Percentiles rank a stretch among this genome's conserved stretches.
Conservation (phyloP, 2,797 vertebrate species). For the Labroides dimidiatus region DNA sequence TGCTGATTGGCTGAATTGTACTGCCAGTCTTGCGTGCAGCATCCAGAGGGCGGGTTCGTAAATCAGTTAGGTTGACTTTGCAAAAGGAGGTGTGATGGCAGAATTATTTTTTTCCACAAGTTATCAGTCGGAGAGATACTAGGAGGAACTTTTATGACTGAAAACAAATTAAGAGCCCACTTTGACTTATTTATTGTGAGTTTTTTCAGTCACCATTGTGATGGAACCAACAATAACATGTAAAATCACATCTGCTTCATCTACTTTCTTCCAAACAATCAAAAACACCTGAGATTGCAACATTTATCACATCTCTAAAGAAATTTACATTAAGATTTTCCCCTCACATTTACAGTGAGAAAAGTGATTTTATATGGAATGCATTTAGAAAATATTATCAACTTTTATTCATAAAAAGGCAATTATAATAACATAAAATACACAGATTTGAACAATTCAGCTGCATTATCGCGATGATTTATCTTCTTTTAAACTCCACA, state of each 20-base stretch:
- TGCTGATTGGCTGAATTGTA: slow-evolving; percentile 53
- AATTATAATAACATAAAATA: neutral
- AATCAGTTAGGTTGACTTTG: slow-evolving; percentile 78
- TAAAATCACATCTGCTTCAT: neutral
- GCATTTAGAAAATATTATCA: neutral
- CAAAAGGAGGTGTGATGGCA: slow-evolving; percentile 39
- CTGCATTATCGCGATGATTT: neutral
- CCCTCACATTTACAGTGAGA: neutral
- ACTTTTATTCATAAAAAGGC: neutral
- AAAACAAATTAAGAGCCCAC: neutral
- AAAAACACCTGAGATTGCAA: too few species aligned
- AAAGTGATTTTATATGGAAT: neutral
- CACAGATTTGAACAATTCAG: neutral
- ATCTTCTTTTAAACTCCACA: slow-evolving; percentile 74
- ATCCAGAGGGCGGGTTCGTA: slow-evolving; percentile 25
- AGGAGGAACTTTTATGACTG: neutral
- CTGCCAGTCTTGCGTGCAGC: neutral
- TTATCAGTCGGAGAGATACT: neutral
- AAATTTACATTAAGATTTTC: neutral
- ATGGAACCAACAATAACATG: neutral
- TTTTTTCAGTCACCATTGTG: neutral
- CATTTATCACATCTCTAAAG: neutral
- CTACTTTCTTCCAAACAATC: neutral
- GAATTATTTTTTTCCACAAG: slow-evolving; percentile 13
- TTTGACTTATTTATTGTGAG: neutral